A percentile compares a stretch with the other conserved stretches of the same genome.
phyloP scores from a whole-genome alignment of 2,797 vertebrate species.

The Microctenopoma stevenorrisi region DNA sequence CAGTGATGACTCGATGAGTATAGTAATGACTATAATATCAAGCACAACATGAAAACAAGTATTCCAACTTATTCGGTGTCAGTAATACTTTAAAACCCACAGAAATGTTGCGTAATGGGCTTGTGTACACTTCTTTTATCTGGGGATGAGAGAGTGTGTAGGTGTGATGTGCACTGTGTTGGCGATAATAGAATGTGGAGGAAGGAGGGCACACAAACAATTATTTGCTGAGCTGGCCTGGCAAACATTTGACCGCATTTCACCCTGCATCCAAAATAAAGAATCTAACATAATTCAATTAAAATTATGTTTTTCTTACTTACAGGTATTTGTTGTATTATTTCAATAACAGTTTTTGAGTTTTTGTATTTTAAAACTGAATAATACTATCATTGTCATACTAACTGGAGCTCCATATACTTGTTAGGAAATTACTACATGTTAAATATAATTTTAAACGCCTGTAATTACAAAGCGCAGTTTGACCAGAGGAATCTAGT shows the following conservation, averaged over 20 bases:
- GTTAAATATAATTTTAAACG: too few relatives aligned
- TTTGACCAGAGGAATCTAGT: background rate
- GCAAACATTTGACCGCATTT: background rate
- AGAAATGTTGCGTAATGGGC: constrained; percentile 51
- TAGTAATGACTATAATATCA: background rate
- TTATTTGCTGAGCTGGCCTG: constrained; percentile 22
- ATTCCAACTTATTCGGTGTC: constrained; percentile 16
- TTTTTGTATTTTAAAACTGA: too few relatives aligned
- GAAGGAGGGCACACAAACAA: constrained; percentile 49
- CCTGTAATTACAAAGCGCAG: background rate
- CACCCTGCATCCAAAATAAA: background rate
- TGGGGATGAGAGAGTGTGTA: constrained; percentile 51
- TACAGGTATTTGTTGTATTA: too few relatives aligned
- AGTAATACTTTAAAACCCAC: constrained; percentile 43
- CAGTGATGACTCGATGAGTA: background rate
- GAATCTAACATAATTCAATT: background rate
- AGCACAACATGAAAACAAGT: background rate
- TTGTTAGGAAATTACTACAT: too few relatives aligned
- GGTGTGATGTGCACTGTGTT: constrained; percentile 41
- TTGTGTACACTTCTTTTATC: constrained; percentile 59
- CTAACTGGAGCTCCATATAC: too few relatives aligned
- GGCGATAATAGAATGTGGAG: constrained; percentile 55
- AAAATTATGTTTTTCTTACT: background rate
- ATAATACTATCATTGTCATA: too few relatives aligned
- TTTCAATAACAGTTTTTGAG: too few relatives aligned